phyloP scores from a whole-genome alignment of 2,888 invertebrate species.

The Stenichneumon culpator region DNA sequence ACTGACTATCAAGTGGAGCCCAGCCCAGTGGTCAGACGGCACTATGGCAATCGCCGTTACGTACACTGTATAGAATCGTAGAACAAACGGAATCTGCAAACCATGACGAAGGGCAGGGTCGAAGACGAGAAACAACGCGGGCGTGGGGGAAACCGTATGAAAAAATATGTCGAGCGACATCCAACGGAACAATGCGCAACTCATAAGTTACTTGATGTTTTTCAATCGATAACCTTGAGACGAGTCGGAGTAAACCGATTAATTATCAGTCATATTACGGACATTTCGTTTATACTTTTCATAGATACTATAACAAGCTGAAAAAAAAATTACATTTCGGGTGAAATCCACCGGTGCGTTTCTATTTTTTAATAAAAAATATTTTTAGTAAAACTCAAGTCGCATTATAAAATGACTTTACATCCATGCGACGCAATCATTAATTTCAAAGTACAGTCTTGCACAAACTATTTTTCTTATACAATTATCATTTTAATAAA shows the following conservation, averaged over 20 bases:
- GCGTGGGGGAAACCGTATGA: not conserved
- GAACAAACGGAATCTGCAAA: conserved; percentile 36
- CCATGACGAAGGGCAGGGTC: conserved; percentile 7
- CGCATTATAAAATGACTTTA: too few relatives aligned
- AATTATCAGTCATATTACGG: too few relatives aligned
- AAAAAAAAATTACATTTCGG: too few relatives aligned
- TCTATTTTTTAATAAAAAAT: too few relatives aligned
- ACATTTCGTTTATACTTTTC: too few relatives aligned
- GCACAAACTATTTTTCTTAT: not conserved
- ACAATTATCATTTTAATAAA: not conserved
- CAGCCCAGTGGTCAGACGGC: conserved; percentile 30
- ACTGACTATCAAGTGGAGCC: conserved; percentile 13
- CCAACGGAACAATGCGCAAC: not conserved
- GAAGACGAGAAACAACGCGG: conserved; percentile 5
- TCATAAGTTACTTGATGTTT: not conserved
- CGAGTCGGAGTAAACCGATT: not conserved
- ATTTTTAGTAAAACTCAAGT: too few relatives aligned
- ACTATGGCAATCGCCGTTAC: conserved; percentile 21
- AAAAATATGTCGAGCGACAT: conserved; percentile 9
- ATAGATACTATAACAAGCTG: too few relatives aligned
- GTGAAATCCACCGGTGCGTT: too few relatives aligned
- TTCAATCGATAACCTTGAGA: not conserved
- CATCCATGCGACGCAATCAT: not conserved
- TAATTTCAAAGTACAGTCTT: not conserved
- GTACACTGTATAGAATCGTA: conserved; percentile 34